A percentile compares a stretch with the other conserved stretches of the same genome.
These are phyloP conservation scores for Orthosia gothica DNA, from an alignment of 2,888 invertebrate species.

Conservation along the genomic window DNA sequence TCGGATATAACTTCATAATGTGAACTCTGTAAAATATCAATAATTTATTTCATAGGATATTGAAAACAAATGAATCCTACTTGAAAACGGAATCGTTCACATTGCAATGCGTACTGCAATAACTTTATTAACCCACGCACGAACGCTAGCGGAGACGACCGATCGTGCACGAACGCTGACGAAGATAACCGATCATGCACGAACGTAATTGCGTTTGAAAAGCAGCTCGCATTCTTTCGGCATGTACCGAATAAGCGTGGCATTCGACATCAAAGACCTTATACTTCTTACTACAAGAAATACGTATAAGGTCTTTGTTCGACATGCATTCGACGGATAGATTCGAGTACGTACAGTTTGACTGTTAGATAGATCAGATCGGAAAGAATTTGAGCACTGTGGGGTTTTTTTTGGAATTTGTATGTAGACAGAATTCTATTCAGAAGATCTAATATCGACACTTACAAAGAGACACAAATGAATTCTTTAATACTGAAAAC, in stretches of 20 bases:
- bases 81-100: conserved; percentile 14
- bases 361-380: conserved; percentile 9
- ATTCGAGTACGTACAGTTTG: conserved; percentile 10
- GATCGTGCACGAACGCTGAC: conserved; percentile 36
- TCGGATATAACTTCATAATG: too few relatives aligned
- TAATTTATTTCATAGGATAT: conserved; percentile 9
- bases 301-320: too few relatives aligned
- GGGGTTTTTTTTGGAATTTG: conserved; percentile 6
- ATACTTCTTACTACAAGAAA: too few relatives aligned
- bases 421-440: background rate
- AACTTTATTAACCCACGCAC: conserved; percentile 48
- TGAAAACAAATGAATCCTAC: conserved; percentile 8
- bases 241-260: conserved; percentile 25
- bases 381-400: conserved; percentile 39
- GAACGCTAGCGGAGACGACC: conserved; percentile 36
- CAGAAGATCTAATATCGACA: too few relatives aligned
- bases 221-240: conserved; percentile 37
- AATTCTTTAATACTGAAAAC: too few relatives aligned
- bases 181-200: conserved; percentile 36
- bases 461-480: background rate
- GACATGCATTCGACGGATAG: conserved; percentile 35
- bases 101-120: conserved; percentile 37
- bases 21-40: background rate
- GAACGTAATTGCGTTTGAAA: conserved; percentile 40
- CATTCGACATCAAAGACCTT: too few relatives aligned